Base-by-base conservation (phyloP, 2,888 invertebrate species). In the Eugnorisma glareosa region DNA sequence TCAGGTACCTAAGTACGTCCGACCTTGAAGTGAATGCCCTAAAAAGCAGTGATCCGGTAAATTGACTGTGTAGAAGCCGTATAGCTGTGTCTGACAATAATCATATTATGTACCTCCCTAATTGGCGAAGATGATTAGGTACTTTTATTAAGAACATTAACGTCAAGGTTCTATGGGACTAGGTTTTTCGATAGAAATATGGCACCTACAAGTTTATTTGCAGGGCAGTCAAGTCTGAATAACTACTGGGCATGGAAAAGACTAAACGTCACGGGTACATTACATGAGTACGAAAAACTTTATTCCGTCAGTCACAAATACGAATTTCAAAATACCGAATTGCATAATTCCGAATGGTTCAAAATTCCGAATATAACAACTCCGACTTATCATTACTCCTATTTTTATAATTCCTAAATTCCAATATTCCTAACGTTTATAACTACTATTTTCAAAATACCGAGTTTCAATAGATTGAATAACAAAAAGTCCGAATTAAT, bases 21-120 rank as follows among this genome's bases (percentile, higher is more conserved):
- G 31, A 51, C 81, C 81, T 83, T 81, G 81, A 67, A 72, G 54
- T 40, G 67, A 72, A 81, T 81, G 83, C 79, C 67, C 78, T 72
- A 72, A 83, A 83, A 72, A 79, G 45, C 81, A 78, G 40, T 83
- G 83, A 81, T 81, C 81, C 83, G 78, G 13, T 67, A 83, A 81
- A 81, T 79, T 48, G 73, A 45, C 54, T 78, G 59, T 78, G 37
- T n/a, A 51, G 81, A 81, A 81, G 61, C 83, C 81, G 4, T 72
- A 81, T 1, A 83, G 31, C 15, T 67, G 82, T 59, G 82, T 81
- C 82, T 81, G 78, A 37, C 66, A 71, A 79, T 83, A 78, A 67
- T 67, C 15, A 35, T 72, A 78, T 72, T 81, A 82, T 80, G 57
- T 82, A 57, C 57, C 66, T 54, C 18, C 6, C 81, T 81, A 81